Evolutionary conservation across 1,140 invertebrate genomes (phyloP), one percentile per base, ranked within the genome.

Genomic region (Papilio glaucus): DNA sequence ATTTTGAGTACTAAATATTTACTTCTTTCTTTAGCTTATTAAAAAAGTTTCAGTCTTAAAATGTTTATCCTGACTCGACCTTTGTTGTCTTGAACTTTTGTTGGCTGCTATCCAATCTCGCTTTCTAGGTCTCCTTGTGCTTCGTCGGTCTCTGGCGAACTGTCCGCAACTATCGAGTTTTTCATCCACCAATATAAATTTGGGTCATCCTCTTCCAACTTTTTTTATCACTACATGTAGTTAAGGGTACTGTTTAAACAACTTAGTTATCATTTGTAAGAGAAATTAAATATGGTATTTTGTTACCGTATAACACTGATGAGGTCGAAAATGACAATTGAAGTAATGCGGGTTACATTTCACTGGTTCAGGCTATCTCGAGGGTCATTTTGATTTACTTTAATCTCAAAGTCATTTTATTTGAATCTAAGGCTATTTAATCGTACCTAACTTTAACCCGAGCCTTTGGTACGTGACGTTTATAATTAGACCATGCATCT

Each of bases 1-100:
- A 33, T 6, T 53, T 53, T 18, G 49, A 53, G 15, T 53, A 42
- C 13, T 42, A 13, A 45, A 15, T n/a, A 4, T 45, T 18, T 18
- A 57, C 12, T 57, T 57, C 21, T 49, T 21, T 49, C 45, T 2
- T 57, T 57, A 24, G 49, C 10, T 57, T 57, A 57, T 57, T 26
- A 49, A 26, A 24, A 57, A 57, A 57, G 49, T 57, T 57, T 21
- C 3, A 12, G 49, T 12, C 12, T 4, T 57, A 12, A 57, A 9
- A 24, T 57, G 24, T 57, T 13, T 21, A 49, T 49, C 18, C 18
- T 18, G 8, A 49, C 9, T 4, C 7, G 18, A 49, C 0, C 18
- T 49, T 49, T 49, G 18, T 49, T 49, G 45, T 57, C 24, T 49
- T 57, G 1, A 57, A 57, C 49, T 57, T 53, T 57, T 57, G 21